Base-by-base conservation (phyloP, 2,113 vertebrate species). In the Danio rerio region DNA sequence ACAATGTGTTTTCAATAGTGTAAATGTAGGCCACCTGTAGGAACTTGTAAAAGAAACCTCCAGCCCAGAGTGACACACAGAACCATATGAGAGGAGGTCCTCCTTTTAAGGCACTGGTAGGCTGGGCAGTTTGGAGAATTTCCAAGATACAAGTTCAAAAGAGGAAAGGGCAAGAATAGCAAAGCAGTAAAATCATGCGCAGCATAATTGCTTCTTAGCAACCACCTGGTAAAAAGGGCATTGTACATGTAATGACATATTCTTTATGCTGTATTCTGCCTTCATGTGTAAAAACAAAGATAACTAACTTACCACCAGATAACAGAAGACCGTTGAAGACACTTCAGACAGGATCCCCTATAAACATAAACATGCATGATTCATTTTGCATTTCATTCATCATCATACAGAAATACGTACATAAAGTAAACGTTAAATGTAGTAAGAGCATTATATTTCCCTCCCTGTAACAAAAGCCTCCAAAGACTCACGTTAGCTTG, bases 101-200 rank as follows among this genome's bases (percentile, higher is more conserved):
- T 90, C 93, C 93, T 92, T 95, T 94, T 94, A 95, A 92, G 94
- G 93, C 87, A 71, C 79, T 89, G 90, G 86, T 82, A 88, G 91
- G 87, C 88, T 89, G 86, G 92, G 88, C 84, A 89, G 91, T 88
- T 72, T 91, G 86, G 92, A 92, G 61, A 76, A 87, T 89, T 86
- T 90, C 91, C 92, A 91, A 88, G 88, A 90, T 82, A 79, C 86
- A 81, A 85, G 88, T 92, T 91, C 92, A 88, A 92, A 94, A 93
- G 92, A 89, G 93, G 93, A 93, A 92, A 93, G 92, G 74, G 87
- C 93, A 94, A 92, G 91, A 92, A 94, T 94, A 95, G 90, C 78
- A 63, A 61, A 3, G 87, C 82, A 87, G 90, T 88, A 87, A 88
- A 89, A 83, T 81, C 87, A 82, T 76, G 56, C 49, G 62, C 42